Base-by-base conservation (phyloP, 2,888 invertebrate genomes). In the Chymomyza procnemis region DNA sequence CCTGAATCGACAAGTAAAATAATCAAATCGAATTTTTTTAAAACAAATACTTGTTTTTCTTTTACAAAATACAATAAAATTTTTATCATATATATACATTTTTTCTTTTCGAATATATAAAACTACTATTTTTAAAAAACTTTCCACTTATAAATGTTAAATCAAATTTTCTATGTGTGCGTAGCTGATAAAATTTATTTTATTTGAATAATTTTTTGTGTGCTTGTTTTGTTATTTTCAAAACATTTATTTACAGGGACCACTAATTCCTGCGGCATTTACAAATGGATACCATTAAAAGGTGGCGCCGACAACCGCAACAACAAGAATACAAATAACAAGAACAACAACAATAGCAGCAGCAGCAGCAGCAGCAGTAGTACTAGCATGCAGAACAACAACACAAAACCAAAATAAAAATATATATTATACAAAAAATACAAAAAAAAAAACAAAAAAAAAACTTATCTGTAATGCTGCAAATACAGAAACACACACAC, bases 181-280 rank as follows among this genome's bases (percentile, higher is more conserved):
- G 85, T 81, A 68, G 73, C 41, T 21, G 3, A 57, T 8, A 58
- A 70, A 60, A 68, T 73, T 56, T 66, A 83, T 85, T 76, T 76
- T 71, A 80, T 83, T 75, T 78, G 69, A 85, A 83, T 85, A 85
- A 82, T 85, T 82, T 85, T 75, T 50, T 70, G 75, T 74, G 75
- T 82, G 63, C 78, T 80, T 76, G 79, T 73, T 78, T 75, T 79
- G 77, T 75, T 78, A 66, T 74, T 66, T 62, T 84, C 80, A 80
- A 74, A 77, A 66, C 14, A 74, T 83, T 78, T 81, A 78, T 82
- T 90, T 88, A 67, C 95, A 97, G 97, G 97, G 97, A 91, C 96
- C 97, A 92, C 94, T 98, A 94, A 97, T 98, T 94, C 97, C 97
- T 93, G 97, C 97, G 93, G 97, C 97, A 93, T 98, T 97, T 93